Base-by-base conservation (phyloP, 2,113 vertebrate genomes). In the Vulpes vulpes region DNA sequence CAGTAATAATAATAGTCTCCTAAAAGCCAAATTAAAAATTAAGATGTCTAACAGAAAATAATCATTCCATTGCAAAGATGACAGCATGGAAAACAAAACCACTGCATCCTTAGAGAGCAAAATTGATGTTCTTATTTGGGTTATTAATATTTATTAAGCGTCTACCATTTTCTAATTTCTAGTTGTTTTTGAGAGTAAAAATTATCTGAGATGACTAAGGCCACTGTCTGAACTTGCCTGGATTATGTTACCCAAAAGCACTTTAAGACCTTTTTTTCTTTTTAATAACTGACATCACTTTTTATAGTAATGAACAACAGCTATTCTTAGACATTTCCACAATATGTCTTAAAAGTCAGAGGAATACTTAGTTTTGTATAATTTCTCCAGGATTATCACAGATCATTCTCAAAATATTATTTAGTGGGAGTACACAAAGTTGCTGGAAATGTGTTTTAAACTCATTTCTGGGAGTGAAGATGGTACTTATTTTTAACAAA, bases 291-390 rank as follows among this genome's bases (percentile, higher is more conserved):
- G 38, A 65, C 43, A 32, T 69, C 62, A 78, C 51, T 62, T 83
- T 96, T 86, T 90, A 55, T 69, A 83, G 38, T 94, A 53, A 30
- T 65, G 10, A 96, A 71, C n/a, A 92, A 67, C 35, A 11, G 64
- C 62, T 94, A 49, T 91, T 91, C 81, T 96, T 93, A 96, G 51
- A 91, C 30, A 59, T 84, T 95, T 90, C 64, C 32, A 96, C 96
- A 92, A 67, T 78, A 57, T 79, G 11, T 73, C 30, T 35, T 89
- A 76, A 89, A 82, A 89, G 67, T 76, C 69, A 94, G 20, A 87
- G 86, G 74, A 95, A 89, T 49, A 81, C 20, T 69, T 71, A 64
- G 6, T 87, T 95, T 90, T 79, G 6, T 79, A 3, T 32, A 51
- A 38, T 96, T 96, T 12, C 53, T 95, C 32, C 27, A 78, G 15